Evolutionary conservation across 1,140 invertebrate genomes (phyloP).

Genomic region (Zaprionus lachaisei): DNA sequence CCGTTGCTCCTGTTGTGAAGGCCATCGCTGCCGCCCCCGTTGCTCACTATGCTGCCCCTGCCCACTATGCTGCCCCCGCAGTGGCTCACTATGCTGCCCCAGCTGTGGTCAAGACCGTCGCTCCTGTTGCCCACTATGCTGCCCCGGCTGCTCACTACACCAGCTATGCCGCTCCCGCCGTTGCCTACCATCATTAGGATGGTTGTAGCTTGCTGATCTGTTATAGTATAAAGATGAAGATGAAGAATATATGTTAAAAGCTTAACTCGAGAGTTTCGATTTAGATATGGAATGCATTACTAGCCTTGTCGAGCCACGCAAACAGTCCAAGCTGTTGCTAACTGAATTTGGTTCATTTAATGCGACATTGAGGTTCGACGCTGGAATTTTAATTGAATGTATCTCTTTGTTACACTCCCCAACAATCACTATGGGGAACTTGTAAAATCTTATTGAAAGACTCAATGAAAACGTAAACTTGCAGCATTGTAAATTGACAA

Average conservation of each 20-base stretch:
- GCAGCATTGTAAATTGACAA: background rate
- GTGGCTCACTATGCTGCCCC: constrained; percentile 64
- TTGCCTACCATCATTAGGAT: constrained; percentile 32
- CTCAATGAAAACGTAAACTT: background rate
- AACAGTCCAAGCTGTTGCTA: background rate
- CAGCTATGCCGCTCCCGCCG: constrained; percentile 51
- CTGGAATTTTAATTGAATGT: background rate
- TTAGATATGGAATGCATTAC: background rate
- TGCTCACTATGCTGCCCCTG: constrained; percentile 59
- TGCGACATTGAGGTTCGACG: background rate
- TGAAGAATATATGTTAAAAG: constrained; percentile 37
- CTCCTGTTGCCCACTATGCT: constrained; percentile 54
- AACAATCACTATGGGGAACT: background rate
- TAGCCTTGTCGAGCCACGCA: no score
- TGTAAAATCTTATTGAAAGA: background rate
- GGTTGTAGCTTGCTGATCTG: constrained; percentile 25
- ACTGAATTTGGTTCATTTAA: background rate
- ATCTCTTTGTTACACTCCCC: background rate
- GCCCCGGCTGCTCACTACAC: constrained; percentile 61
- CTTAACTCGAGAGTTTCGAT: background rate
- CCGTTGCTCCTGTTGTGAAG: constrained; percentile 55
- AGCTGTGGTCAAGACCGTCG: constrained; percentile 44
- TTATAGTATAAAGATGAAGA: constrained; percentile 25
- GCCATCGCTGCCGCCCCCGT: constrained; percentile 47
- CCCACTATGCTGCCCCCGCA: constrained; percentile 67